phyloP scores from a whole-genome alignment of 2,797 vertebrate species.

The Etheostoma perlongum region DNA sequence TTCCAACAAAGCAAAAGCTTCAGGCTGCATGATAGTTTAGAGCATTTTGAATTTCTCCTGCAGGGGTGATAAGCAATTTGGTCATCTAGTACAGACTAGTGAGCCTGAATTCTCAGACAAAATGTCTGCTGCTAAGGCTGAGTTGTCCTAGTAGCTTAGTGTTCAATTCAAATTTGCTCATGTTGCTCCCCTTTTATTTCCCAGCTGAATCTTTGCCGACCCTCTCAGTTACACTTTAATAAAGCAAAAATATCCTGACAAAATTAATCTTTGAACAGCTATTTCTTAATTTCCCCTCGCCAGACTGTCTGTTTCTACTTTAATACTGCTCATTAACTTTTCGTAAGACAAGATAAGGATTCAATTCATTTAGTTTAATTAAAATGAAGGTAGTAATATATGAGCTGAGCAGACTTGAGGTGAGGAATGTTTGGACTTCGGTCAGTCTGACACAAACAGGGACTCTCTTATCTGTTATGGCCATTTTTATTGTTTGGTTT shows the following conservation, averaged over 20 bases:
- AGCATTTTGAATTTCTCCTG: constrained; percentile 58
- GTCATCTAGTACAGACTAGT: constrained; percentile 47
- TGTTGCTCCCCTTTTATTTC: background rate
- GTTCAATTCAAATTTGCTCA: constrained; percentile 33
- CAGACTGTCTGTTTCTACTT: constrained; percentile 18
- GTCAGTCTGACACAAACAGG: constrained; percentile 12
- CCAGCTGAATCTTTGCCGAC: constrained; percentile 16
- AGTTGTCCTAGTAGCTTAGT: constrained; percentile 36
- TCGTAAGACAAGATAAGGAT: constrained; percentile 48
- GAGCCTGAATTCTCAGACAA: constrained; percentile 50
- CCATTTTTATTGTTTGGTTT: constrained; percentile 28
- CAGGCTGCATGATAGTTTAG: constrained; percentile 44
- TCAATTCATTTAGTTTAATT: constrained; percentile 46
- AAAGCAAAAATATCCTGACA: constrained; percentile 20
- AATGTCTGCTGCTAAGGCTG: constrained; percentile 38
- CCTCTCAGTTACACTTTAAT: constrained; percentile 27
- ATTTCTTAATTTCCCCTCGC: constrained; percentile 36
- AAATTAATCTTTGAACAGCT: constrained; percentile 25
- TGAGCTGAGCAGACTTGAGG: constrained; percentile 2
- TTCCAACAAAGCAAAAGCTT: constrained; percentile 51
- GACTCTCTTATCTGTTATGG: constrained; percentile 31
- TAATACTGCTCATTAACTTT: constrained; percentile 45
- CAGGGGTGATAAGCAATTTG: constrained; percentile 59
- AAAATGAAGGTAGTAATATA: background rate
- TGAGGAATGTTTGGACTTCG: constrained; percentile 5